These are phyloP conservation scores for Vespertilio murinus DNA, from an alignment of 2,797 vertebrate species.

Conservation along the genomic window DNA sequence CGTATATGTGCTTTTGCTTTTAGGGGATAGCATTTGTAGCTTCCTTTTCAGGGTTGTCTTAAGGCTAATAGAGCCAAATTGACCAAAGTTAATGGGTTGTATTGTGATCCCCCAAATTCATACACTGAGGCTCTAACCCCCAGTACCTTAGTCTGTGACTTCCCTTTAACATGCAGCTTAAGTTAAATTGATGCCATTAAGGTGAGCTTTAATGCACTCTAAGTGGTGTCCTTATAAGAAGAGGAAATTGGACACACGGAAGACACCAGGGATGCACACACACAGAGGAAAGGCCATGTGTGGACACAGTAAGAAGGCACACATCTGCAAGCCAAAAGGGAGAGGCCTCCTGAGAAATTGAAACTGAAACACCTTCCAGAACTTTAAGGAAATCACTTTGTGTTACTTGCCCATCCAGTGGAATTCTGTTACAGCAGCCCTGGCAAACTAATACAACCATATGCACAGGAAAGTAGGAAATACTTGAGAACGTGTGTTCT, in stretches of 20 bases:
- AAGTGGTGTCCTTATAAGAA: neutral
- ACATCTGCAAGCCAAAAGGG: too few relatives aligned
- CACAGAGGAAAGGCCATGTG: too few relatives aligned
- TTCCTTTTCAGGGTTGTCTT: neutral
- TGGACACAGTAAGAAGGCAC: too few relatives aligned
- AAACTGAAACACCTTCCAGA: too few relatives aligned
- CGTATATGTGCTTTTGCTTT: neutral
- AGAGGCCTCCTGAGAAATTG: too few relatives aligned
- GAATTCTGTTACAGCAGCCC: too few relatives aligned
- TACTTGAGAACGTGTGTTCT: neutral
- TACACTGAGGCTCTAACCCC: neutral
- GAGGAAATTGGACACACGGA: too few relatives aligned
- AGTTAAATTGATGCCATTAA: neutral
- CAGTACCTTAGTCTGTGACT: neutral
- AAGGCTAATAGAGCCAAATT: neutral
- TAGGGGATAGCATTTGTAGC: neutral
- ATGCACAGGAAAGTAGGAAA: neutral
- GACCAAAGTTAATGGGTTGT: neutral
- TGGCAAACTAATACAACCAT: neutral
- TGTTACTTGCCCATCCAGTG: too few relatives aligned
- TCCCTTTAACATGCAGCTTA: neutral
- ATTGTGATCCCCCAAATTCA: neutral
- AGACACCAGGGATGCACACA: too few relatives aligned
- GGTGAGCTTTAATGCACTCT: neutral
- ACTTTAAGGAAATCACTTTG: too few relatives aligned